phyloP scores from a whole-genome alignment of 2,888 invertebrate genomes.

The Hymenopus coronatus region DNA sequence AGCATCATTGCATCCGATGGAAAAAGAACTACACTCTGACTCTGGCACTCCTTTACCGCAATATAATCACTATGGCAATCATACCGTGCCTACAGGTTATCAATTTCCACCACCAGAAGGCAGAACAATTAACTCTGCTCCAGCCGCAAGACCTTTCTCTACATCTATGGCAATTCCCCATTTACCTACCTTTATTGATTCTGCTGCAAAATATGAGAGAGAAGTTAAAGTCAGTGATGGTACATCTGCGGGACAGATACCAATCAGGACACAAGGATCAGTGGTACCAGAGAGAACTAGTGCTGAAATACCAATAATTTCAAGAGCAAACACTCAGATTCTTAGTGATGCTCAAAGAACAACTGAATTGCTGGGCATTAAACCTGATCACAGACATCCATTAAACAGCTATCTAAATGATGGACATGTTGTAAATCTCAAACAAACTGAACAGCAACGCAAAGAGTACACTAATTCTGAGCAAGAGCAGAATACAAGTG shows the following conservation, averaged over 20 bases:
- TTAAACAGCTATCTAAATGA: neutral
- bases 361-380: neutral
- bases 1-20: neutral
- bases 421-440: neutral
- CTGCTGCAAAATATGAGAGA: neutral
- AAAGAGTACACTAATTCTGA: constrained; percentile 29
- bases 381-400: neutral
- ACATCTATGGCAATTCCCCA: neutral
- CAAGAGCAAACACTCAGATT: neutral
- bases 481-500: constrained; percentile 43
- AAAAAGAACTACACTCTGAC: neutral
- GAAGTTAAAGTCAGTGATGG: neutral
- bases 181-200: neutral
- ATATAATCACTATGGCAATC: neutral
- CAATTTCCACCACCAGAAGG: neutral
- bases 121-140: neutral
- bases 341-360: constrained; percentile 1
- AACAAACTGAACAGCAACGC: neutral
- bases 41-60: neutral
- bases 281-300: neutral
- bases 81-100: neutral
- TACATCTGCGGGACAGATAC: neutral
- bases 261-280: neutral
- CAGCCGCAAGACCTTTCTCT: neutral
- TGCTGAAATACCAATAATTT: neutral